Conservation (phyloP, 2,888 invertebrate species). For the Drosophila crucigera region DNA sequence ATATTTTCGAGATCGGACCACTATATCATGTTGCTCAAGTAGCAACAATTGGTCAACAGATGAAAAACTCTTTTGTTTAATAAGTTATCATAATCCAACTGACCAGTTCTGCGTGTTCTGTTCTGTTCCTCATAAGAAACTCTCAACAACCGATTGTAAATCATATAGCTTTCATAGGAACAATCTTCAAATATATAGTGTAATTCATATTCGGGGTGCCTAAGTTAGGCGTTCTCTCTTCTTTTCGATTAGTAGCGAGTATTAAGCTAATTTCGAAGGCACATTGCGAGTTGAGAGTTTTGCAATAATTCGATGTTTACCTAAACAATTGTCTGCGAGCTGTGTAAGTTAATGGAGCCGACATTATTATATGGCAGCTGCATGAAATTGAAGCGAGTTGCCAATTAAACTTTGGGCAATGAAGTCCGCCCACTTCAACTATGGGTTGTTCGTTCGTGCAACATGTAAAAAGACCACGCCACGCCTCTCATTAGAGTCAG, state of each 20-base stretch:
- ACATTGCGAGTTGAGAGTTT: background rate
- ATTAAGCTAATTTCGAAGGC: background rate
- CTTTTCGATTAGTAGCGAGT: background rate
- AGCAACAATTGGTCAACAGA: background rate
- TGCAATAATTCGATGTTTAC: background rate
- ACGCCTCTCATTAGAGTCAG: constrained; percentile 66
- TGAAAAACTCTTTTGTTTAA: background rate
- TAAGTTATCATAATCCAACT: background rate
- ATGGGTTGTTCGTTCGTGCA: constrained; percentile 22
- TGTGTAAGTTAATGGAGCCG: background rate
- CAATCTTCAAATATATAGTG: background rate
- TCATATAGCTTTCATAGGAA: background rate
- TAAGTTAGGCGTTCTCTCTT: background rate
- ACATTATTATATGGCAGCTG: constrained; percentile 10
- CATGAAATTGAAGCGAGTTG: constrained; percentile 18
- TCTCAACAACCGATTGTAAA: background rate
- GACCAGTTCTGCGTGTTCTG: background rate
- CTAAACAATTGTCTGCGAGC: background rate
- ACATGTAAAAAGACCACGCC: constrained; percentile 28
- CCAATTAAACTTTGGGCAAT: constrained; percentile 43
- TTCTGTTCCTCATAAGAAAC: background rate
- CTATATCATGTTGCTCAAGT: background rate
- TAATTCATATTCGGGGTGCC: background rate
- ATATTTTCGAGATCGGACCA: background rate
- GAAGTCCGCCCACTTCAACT: constrained; percentile 13